Conservation (phyloP, 2,797 vertebrate genomes). For the Syngnathus acus region DNA sequence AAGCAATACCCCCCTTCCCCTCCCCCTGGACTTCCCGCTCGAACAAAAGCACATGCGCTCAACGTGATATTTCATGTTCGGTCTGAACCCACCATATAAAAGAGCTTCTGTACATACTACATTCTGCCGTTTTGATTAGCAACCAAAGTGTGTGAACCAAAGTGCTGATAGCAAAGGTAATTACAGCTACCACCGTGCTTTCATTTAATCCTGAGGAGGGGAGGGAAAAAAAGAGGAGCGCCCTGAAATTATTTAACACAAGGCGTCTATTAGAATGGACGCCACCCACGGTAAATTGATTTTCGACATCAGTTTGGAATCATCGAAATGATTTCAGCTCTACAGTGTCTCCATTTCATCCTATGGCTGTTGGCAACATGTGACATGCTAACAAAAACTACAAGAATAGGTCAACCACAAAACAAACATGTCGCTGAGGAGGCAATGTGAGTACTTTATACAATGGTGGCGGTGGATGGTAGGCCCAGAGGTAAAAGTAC, state of each 20-base stretch:
- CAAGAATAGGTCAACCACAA: constrained; percentile 46
- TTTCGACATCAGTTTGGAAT: neutral
- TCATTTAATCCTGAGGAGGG: neutral
- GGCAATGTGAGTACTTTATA: constrained; percentile 46
- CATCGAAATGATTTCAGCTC: neutral
- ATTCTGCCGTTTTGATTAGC: neutral
- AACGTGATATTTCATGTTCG: too few relatives aligned
- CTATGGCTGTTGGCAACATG: constrained; percentile 16
- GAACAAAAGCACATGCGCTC: too few relatives aligned
- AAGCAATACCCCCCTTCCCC: too few relatives aligned
- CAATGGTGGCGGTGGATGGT: constrained; percentile 50
- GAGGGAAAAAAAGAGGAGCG: too few relatives aligned
- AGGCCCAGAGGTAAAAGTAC: constrained; percentile 45
- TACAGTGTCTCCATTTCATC: neutral
- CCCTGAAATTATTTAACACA: neutral
- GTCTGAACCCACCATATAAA: neutral
- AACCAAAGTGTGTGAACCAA: neutral
- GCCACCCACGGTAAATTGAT: neutral
- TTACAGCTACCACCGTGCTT: neutral
- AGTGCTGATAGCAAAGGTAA: neutral
- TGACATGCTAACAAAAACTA: constrained; percentile 40
- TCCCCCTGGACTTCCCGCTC: too few relatives aligned
- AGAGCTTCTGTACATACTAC: neutral
- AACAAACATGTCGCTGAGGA: constrained; percentile 56
- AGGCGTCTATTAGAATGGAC: neutral